Evolutionary conservation across 1,140 invertebrate genomes (phyloP).

Genomic region (Pseudomyrmex dendroicus): DNA sequence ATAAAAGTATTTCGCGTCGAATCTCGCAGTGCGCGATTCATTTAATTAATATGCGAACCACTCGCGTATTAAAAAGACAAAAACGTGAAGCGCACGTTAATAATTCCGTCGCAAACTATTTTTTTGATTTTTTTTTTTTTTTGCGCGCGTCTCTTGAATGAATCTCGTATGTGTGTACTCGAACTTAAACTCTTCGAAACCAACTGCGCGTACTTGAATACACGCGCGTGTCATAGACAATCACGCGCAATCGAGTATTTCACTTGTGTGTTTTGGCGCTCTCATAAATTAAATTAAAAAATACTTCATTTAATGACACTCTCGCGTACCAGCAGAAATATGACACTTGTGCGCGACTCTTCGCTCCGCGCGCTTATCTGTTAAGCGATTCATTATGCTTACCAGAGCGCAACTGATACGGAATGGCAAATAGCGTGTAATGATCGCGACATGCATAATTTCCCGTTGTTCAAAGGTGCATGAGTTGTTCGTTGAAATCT

Average conservation of each 20-base stretch:
- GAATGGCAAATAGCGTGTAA: conserved; percentile 17
- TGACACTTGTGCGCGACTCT: conserved; percentile 14
- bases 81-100: conserved; percentile 9
- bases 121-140: not conserved
- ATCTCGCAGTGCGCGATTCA: not conserved
- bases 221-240: not conserved
- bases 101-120: not conserved
- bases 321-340: not conserved
- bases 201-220: not conserved
- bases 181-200: not conserved
- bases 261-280: not conserved
- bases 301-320: conserved; percentile 20
- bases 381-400: conserved; percentile 26
- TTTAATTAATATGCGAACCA: conserved; percentile 3
- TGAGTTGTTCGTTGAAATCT: not conserved
- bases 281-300: conserved; percentile 44
- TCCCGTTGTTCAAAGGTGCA: conserved; percentile 25
- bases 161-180: not conserved
- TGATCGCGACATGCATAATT: conserved; percentile 37
- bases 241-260: conserved; percentile 8
- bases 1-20: conserved; percentile 14
- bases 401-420: conserved; percentile 20
- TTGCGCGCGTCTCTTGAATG: not conserved
- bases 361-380: not conserved
- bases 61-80: not conserved